phyloP scores from a whole-genome alignment of 2,797 vertebrate species.

The Microchirus variegatus region DNA sequence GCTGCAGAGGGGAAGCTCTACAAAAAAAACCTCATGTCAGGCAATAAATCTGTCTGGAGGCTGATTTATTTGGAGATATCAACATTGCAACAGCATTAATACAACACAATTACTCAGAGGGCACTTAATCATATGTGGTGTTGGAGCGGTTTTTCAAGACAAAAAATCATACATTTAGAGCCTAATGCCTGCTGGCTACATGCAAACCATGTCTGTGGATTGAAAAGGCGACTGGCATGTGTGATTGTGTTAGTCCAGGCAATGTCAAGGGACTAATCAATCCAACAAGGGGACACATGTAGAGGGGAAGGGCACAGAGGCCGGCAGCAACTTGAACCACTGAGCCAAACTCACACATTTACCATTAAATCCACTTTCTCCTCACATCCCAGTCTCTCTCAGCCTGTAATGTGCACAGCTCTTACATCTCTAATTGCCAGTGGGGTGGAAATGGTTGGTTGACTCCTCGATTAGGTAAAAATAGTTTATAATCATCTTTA shows the following conservation, averaged over 20 bases:
- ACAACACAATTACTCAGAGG: conserved; percentile 50
- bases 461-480: no score
- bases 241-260: conserved; percentile 15
- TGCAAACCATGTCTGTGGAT: conserved; percentile 28
- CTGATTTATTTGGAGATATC: conserved; percentile 54
- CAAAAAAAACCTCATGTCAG: conserved; percentile 45
- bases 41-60: conserved; percentile 52
- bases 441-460: background rate
- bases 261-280: conserved; percentile 56
- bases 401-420: background rate
- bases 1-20: conserved; percentile 32
- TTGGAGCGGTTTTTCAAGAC: conserved; percentile 49
- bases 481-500: no score
- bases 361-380: background rate
- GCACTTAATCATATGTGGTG: conserved; percentile 58
- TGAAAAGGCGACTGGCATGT: conserved; percentile 18
- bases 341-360: conserved; percentile 15
- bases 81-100: conserved; percentile 54
- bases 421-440: background rate
- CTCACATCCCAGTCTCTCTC: background rate
- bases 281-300: conserved; percentile 26
- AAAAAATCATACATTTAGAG: conserved; percentile 53
- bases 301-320: conserved; percentile 30
- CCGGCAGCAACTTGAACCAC: conserved; percentile 23
- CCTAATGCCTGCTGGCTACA: conserved; percentile 16